phyloP scores from a whole-genome alignment of 2,113 vertebrate genomes.

The Erpornis zantholeuca region DNA sequence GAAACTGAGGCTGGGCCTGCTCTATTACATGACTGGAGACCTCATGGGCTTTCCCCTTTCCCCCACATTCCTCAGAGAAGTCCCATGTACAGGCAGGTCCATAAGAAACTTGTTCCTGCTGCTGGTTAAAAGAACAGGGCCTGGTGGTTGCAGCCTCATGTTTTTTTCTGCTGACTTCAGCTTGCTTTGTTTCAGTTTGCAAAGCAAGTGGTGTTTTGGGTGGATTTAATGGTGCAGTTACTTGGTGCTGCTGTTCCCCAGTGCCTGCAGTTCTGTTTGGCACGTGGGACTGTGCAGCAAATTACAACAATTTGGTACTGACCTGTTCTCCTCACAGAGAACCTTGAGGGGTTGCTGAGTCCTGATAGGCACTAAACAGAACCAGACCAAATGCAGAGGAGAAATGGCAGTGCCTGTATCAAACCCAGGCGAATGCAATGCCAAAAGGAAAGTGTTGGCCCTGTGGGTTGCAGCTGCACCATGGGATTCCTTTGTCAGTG shows the following conservation, averaged over 20 bases:
- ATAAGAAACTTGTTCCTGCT: not conserved
- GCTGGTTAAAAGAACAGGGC: not conserved
- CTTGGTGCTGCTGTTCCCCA: not conserved
- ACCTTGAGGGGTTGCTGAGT: not conserved
- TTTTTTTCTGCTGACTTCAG: not conserved
- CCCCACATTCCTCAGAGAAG: not conserved
- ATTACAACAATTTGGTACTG: not conserved
- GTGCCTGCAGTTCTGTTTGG: not conserved
- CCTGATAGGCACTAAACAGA: not conserved
- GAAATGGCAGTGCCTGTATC: not conserved
- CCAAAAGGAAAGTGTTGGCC: not conserved
- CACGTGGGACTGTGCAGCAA: accelerated
- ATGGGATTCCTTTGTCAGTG: not conserved
- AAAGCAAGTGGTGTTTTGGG: not conserved
- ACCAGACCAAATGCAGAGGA: not conserved
- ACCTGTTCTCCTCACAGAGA: not conserved
- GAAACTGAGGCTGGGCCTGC: not conserved
- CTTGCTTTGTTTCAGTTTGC: not conserved
- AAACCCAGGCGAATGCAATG: not conserved
- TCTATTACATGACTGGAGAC: not conserved
- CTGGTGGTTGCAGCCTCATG: not conserved
- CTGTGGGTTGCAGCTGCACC: not conserved
- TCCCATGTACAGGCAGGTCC: not conserved
- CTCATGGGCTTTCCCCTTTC: not conserved
- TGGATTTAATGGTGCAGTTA: not conserved